Evolutionary conservation across 92 coral and sea anemone species (phyloP), one percentile per base, ranked within the genome.

Genomic region (Parazoanthus swiftii): DNA sequence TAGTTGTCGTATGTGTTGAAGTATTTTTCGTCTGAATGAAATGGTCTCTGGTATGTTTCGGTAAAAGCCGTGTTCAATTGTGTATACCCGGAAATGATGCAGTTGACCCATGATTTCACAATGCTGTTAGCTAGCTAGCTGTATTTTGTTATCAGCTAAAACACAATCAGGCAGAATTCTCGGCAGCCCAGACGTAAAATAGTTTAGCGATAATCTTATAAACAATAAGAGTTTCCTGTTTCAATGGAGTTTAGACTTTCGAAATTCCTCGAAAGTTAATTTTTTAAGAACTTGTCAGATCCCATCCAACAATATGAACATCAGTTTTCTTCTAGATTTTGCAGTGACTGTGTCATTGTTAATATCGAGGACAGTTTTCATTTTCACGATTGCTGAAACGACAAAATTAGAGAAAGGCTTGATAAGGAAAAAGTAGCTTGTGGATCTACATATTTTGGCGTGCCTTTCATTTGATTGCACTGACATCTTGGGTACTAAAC

Each of bases 11-110:
- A 14, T 6, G n/a, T 25, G 3, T 21, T 63, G 70, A 63, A 63
- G 3, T 3, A 54, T 11, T 54, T 54, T 54, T 54, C 59, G 16
- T 54, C 20, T 13, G 66, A 58, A 58, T 1, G 66, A 58, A 58
- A 58, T 15, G 65, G 15, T 58, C 8, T 13, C 65, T 51, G 58
- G 58, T 1, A 14, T 3, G 18, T 58, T 21, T 63, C 70, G 7
- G 3, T 20, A 63, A 63, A 63, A 63, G 5, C 2, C 21, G 70
- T 63, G 70, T 63, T 63, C 70, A 63, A 18, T 63, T 63, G 70
- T 63, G 70, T 18, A 16, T 54, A 80, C 85, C 85, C 85, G 85
- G 85, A 80, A 80, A 80, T 59, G n/a, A 80, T 56, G 56, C 66
- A 3, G 29, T 58, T 58, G 23, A 58, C n/a, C 25, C 25, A 56